These are phyloP conservation scores for Drosophila auraria DNA, from an alignment of 1,140 invertebrate species.

Conservation along the genomic window DNA sequence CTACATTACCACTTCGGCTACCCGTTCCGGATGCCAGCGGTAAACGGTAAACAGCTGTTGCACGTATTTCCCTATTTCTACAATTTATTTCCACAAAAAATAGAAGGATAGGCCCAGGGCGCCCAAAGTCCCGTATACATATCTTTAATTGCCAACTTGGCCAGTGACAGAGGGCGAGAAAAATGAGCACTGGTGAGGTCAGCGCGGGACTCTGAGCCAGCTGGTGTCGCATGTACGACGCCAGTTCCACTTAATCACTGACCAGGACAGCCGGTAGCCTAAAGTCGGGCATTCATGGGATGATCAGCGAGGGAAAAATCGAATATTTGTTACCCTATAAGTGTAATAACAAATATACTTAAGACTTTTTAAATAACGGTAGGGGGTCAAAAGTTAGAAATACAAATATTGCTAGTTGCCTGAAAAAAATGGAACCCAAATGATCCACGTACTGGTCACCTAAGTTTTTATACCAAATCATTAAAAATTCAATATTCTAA, in stretches of 20 bases:
- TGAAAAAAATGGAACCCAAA: too few species aligned
- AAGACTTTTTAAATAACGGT: too few species aligned
- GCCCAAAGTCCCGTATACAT: constrained; percentile 32
- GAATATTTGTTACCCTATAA: neutral
- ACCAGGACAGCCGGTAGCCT: constrained; percentile 48
- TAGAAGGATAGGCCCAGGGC: constrained; percentile 26
- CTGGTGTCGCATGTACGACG: constrained; percentile 54
- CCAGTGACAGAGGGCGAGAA: constrained; percentile 72
- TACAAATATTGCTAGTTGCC: too few species aligned
- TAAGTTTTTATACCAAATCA: too few species aligned
- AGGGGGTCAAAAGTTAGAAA: too few species aligned
- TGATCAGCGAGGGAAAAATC: neutral
- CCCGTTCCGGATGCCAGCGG: constrained; percentile 22
- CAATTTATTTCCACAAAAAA: constrained; percentile 68
- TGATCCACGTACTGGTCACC: too few species aligned
- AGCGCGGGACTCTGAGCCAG: constrained; percentile 38
- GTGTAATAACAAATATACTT: neutral
- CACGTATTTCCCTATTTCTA: constrained; percentile 64
- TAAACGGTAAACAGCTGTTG: constrained; percentile 73
- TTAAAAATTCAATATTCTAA: too few species aligned
- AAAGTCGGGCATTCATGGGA: constrained; percentile 1
- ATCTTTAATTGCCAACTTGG: constrained; percentile 83
- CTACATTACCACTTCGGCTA: constrained; percentile 20
- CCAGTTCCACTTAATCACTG: constrained; percentile 76
- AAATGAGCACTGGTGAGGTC: constrained; percentile 64